These are phyloP conservation scores for Halocynthia roretzi DNA, from an alignment of 23 tunicate genomes.

Conservation along the genomic window DNA sequence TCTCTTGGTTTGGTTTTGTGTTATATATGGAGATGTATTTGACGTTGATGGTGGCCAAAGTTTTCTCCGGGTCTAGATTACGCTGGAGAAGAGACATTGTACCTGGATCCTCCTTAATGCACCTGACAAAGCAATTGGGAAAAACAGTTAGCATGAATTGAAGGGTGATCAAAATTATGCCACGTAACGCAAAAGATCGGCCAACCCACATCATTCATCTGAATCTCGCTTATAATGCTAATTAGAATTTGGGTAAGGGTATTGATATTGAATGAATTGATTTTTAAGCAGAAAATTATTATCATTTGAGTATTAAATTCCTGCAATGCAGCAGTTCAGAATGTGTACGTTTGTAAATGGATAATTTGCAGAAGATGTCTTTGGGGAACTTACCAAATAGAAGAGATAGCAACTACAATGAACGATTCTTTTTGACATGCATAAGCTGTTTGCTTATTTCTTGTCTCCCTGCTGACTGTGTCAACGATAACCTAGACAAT, in stretches of 20 bases:
- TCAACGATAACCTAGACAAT: conserved; percentile 36
- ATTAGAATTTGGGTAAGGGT: too few species aligned
- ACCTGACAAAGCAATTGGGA: conserved; percentile 1
- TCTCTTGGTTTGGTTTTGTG: background rate
- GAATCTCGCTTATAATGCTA: too few species aligned
- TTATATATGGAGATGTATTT: conserved; percentile 37
- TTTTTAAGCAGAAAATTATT: too few species aligned
- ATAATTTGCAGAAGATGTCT: background rate
- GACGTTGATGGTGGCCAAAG: conserved; percentile 32
- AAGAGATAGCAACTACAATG: conserved; percentile 35
- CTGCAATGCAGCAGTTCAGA: too few species aligned
- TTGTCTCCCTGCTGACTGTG: conserved; percentile 34
- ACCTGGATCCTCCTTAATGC: conserved; percentile 57
- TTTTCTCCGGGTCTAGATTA: conserved; percentile 52
- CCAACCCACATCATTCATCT: too few species aligned
- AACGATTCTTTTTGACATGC: conserved; percentile 20
- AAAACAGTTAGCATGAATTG: too few species aligned
- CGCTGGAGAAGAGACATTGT: conserved; percentile 49
- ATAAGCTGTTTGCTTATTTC: conserved; percentile 13
- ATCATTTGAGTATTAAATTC: too few species aligned
- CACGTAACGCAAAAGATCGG: too few species aligned
- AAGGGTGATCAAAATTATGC: too few species aligned
- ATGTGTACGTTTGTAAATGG: too few species aligned
- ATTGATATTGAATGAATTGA: too few species aligned
- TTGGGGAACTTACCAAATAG: conserved; percentile 34